Percentiles rank a stretch among this genome's conserved stretches.
These are phyloP conservation scores for Eucera pruinosa DNA, from an alignment of 2,888 invertebrate species.

Conservation along the genomic window DNA sequence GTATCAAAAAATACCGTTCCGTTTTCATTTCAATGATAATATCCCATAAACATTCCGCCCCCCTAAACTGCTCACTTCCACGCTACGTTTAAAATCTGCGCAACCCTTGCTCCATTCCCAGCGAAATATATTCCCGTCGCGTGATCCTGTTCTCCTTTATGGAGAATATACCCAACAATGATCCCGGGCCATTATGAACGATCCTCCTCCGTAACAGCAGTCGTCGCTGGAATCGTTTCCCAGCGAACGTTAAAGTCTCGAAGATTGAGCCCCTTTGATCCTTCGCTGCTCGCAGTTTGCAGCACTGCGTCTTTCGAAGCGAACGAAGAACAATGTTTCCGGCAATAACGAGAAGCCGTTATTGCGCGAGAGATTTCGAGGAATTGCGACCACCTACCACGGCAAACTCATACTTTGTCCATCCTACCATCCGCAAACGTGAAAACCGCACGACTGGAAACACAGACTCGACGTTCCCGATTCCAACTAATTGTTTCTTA, in stretches of 20 bases:
- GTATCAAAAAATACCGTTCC: not conserved
- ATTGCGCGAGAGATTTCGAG: conserved; percentile 49
- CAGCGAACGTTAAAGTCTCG: conserved; percentile 50
- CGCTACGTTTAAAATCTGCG: not conserved
- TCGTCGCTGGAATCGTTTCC: conserved; percentile 36
- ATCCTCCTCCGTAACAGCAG: conserved; percentile 35
- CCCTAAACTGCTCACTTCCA: not conserved
- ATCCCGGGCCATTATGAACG: conserved; percentile 52
- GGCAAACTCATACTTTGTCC: conserved; percentile 13
- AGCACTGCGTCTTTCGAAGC: conserved; percentile 14
- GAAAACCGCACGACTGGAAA: not conserved
- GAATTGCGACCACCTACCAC: conserved; percentile 36
- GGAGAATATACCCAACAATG: conserved; percentile 54
- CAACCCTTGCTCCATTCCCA: not conserved
- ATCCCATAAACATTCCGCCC: conserved; percentile 6
- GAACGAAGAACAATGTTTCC: conserved; percentile 52
- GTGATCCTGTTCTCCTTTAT: conserved; percentile 43
- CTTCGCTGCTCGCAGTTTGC: conserved; percentile 25
- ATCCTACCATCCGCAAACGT: not conserved
- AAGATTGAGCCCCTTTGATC: conserved; percentile 58
- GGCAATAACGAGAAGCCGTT: conserved; percentile 47
- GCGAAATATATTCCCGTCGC: conserved; percentile 25
- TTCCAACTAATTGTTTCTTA: conserved; percentile 50
- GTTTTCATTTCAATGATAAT: conserved; percentile 18
- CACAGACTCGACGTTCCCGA: not conserved